Conservation (phyloP, 2,888 invertebrate species). For the Drosophila atripex region DNA sequence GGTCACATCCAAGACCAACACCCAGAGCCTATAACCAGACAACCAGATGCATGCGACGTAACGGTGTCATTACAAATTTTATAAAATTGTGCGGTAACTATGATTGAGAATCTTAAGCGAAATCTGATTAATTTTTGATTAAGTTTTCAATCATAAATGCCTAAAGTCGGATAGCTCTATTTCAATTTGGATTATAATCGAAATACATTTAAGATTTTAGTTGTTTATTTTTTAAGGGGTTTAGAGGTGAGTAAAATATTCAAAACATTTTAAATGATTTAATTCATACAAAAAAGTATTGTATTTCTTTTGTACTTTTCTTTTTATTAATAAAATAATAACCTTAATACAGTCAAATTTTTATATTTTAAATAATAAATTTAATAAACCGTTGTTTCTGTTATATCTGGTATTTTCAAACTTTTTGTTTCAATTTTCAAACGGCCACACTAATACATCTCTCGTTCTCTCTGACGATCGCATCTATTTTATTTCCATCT, state of each 20-base stretch:
- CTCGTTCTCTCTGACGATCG: not conserved
- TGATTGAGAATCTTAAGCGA: slow-evolving; percentile 32
- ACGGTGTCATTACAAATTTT: slow-evolving; percentile 23
- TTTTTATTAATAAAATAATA: too few species aligned
- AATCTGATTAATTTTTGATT: slow-evolving; percentile 1
- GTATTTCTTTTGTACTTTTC: too few species aligned
- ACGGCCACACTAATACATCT: not conserved
- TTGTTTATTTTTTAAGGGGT: too few species aligned
- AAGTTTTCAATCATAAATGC: slow-evolving; percentile 34
- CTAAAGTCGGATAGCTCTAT: not conserved
- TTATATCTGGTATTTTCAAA: not conserved
- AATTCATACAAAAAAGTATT: too few species aligned
- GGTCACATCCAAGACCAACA: not conserved
- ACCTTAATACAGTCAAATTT: not conserved
- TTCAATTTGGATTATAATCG: not conserved
- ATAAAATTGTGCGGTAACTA: slow-evolving; percentile 31
- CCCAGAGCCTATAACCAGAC: not conserved
- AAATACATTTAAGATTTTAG: slow-evolving; percentile 3
- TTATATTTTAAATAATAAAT: not conserved
- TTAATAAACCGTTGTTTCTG: not conserved
- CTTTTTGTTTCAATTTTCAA: not conserved
- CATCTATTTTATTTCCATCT: not conserved
- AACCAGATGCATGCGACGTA: not conserved
- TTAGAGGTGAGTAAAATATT: too few species aligned
- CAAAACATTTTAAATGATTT: too few species aligned